phyloP scores from a whole-genome alignment of 2,888 invertebrate species.

The Heliconius ethilla region DNA sequence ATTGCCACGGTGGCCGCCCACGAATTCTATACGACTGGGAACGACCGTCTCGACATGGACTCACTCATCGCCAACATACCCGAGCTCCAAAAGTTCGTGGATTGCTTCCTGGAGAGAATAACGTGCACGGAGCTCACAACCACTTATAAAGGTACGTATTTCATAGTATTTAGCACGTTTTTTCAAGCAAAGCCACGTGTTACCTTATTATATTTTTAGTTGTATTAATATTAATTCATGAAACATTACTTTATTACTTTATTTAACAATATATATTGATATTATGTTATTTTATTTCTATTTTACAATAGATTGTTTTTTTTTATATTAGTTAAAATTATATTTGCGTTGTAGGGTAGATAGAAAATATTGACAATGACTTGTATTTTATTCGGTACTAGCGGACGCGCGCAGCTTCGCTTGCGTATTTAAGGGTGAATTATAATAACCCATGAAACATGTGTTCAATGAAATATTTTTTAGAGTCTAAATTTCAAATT shows the following conservation, averaged over 20 bases:
- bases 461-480: no score
- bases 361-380: background rate
- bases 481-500: no score
- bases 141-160: slow-evolving; percentile 60
- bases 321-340: background rate
- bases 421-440: no score
- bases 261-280: background rate
- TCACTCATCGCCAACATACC: slow-evolving; percentile 48
- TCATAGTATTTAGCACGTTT: background rate
- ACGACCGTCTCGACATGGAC: slow-evolving; percentile 62
- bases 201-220: no score
- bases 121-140: slow-evolving; percentile 51
- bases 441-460: no score
- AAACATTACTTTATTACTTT: background rate
- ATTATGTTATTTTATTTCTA: background rate
- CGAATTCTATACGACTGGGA: slow-evolving; percentile 53
- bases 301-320: background rate
- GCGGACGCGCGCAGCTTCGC: no score
- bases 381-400: background rate
- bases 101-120: slow-evolving; percentile 57
- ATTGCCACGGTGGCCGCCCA: slow-evolving; percentile 50
- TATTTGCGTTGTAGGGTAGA: background rate
- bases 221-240: background rate
- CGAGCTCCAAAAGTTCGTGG: slow-evolving; percentile 49
- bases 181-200: no score